Conservation (phyloP, 1,140 invertebrate genomes). For the Drosophila tristis region DNA sequence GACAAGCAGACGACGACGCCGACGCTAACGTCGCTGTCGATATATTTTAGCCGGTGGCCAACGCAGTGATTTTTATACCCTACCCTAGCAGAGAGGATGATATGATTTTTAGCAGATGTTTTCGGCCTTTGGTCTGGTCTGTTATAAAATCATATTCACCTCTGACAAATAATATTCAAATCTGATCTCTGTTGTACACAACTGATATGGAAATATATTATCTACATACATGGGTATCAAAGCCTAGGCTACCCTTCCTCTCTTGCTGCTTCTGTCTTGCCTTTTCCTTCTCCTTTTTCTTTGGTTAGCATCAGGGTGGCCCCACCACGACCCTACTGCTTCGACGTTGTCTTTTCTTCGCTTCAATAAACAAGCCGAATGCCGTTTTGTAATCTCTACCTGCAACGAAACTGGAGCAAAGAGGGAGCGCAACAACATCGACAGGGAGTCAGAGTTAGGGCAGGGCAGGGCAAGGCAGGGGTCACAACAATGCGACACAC, state of each 20-base stretch:
- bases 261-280: not conserved
- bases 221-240: too few relatives aligned
- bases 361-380: conserved; percentile 50
- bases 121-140: too few relatives aligned
- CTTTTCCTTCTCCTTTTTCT: not conserved
- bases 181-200: too few relatives aligned
- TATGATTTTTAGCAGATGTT: too few relatives aligned
- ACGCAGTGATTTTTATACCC: conserved; percentile 40
- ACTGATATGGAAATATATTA: too few relatives aligned
- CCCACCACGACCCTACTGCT: conserved; percentile 10
- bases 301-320: not conserved
- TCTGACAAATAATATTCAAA: too few relatives aligned
- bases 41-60: conserved; percentile 24
- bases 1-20: not conserved
- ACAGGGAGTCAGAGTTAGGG: not conserved
- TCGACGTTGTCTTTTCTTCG: conserved; percentile 1
- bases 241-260: too few relatives aligned
- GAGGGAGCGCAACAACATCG: conserved; percentile 16
- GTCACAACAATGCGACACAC: conserved; percentile 46
- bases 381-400: conserved; percentile 74
- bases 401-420: conserved; percentile 65
- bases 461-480: conserved; percentile 11
- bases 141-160: too few relatives aligned
- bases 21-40: conserved; percentile 12
- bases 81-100: too few relatives aligned